Base-by-base conservation (phyloP, 2,113 vertebrate species). In the Boleophthalmus pectinirostris region DNA sequence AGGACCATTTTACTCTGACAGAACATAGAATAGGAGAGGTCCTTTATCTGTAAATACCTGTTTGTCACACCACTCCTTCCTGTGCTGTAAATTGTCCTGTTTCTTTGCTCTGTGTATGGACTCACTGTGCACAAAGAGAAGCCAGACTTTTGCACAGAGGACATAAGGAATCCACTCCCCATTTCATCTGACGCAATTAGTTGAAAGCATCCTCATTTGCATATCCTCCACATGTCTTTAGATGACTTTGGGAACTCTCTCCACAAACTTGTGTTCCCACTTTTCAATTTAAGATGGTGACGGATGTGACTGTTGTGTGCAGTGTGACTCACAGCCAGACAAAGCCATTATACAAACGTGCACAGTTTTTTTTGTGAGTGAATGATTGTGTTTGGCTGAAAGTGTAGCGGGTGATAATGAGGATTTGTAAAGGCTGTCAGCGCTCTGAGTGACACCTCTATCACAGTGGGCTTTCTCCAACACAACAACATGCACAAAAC, bases 401-500 rank as follows among this genome's bases (percentile, higher is more conserved):
- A 58, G 23, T 14, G 13, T 12, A 25, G 9, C 4, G 13, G 3
- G 60, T 35, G 25, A 63, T 63, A 63, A 63, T 63, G 60, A 63
- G 60, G 60, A 63, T 35, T 33, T 63, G 25, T 35, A 20, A 35
- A 8, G 60, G 29, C 60, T 58, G 56, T 58, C 56, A 24, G 11
- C 23, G 5, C 10, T 24, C 14, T 38, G 60, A 63, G 60, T 63
- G 60, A 63, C 60, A 14, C 25, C 29, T 63, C 60, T 33, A 35
- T 63, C 29, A 20, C 60, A 63, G 15, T 18, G 24, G 56, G 56
- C 24, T 25, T 58, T 58, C 57, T 60, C 57, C 11, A 60, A 25
- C 24, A 60, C 3, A 25, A 60, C n/a, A 21, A 21, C 63, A 16
- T 64, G 45, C 29, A 69, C 69, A 58, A 66, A 74, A 66, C 35